Percentiles rank a stretch among this genome's conserved stretches.
Conservation (phyloP, 2,888 invertebrate species). For the Drosophila nr. perissopoda region DNA sequence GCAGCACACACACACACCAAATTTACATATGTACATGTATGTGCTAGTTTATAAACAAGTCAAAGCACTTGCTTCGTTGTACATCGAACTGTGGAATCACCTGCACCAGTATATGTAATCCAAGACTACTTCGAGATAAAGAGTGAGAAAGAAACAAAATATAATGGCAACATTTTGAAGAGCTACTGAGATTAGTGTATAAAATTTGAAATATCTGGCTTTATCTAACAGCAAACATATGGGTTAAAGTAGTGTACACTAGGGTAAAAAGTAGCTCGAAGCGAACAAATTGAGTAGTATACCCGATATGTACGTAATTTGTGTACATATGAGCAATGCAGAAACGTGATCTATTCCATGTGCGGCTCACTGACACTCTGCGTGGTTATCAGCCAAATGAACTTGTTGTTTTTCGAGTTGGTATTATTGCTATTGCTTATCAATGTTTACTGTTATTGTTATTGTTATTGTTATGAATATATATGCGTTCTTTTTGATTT, state of each 20-base stretch:
- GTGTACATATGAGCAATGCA: conserved; percentile 61
- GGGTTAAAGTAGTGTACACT: neutral
- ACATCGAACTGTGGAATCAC: conserved; percentile 14
- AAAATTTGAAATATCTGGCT: neutral
- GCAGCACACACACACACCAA: conserved; percentile 4
- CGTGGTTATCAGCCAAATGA: conserved; percentile 62
- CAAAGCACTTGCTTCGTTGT: neutral
- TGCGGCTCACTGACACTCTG: conserved; percentile 50
- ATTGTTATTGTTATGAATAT: conserved; percentile 31
- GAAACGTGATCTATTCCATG: conserved; percentile 75
- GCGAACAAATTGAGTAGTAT: conserved; percentile 4
- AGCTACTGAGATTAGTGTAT: neutral
- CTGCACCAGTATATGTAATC: conserved; percentile 6
- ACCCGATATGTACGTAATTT: neutral
- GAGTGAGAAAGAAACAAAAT: neutral
- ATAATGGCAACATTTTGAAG: accelerated
- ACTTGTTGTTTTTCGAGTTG: conserved; percentile 34
- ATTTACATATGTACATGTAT: conserved; percentile 12
- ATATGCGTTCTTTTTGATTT: conserved; percentile 13
- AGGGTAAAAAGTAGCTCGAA: neutral
- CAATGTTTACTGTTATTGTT: conserved; percentile 52
- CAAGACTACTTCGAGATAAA: neutral
- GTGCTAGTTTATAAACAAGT: conserved; percentile 6
- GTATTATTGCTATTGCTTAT: conserved; percentile 34
- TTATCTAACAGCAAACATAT: neutral